These are phyloP conservation scores for Osmoderma eremita DNA, from an alignment of 2,888 invertebrate genomes.

Conservation along the genomic window DNA sequence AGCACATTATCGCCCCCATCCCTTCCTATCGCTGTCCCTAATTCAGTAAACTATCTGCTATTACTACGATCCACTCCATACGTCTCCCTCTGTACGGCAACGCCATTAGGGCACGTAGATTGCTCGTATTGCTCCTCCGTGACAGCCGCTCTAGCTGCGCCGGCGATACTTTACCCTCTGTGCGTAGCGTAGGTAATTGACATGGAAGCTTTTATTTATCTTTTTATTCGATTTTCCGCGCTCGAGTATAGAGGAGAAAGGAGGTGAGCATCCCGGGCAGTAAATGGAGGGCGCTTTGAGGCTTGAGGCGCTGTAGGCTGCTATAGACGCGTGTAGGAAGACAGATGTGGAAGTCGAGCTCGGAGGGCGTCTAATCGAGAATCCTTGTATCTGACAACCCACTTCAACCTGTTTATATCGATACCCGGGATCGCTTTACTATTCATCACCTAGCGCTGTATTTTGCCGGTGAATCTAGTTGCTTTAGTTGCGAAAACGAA, in stretches of 20 bases:
- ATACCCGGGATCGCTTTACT: slow-evolving; percentile 55
- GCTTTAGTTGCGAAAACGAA: slow-evolving; percentile 17
- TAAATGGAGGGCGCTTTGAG: neutral
- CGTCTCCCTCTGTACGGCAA: no score
- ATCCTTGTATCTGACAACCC: slow-evolving; percentile 58
- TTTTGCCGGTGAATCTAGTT: neutral
- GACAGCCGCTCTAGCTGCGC: no score
- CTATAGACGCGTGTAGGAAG: slow-evolving; percentile 30
- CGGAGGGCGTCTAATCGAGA: slow-evolving; percentile 59
- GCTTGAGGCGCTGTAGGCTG: neutral
- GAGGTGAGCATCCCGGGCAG: neutral
- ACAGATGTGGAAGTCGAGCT: slow-evolving; percentile 45
- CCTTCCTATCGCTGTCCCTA: no score
- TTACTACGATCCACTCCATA: no score
- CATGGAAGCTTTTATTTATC: slow-evolving; percentile 29
- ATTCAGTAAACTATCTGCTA: no score
- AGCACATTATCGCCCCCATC: no score
- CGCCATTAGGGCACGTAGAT: no score
- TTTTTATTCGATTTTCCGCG: slow-evolving; percentile 28
- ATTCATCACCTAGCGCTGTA: slow-evolving; percentile 36
- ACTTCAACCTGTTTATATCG: slow-evolving; percentile 57
- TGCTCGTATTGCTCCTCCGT: no score
- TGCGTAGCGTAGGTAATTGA: slow-evolving; percentile 9
- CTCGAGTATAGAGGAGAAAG: neutral
- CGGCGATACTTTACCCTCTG: neutral